Conservation (phyloP, 2,888 invertebrate species). For the Polydrusus tereticollis region DNA sequence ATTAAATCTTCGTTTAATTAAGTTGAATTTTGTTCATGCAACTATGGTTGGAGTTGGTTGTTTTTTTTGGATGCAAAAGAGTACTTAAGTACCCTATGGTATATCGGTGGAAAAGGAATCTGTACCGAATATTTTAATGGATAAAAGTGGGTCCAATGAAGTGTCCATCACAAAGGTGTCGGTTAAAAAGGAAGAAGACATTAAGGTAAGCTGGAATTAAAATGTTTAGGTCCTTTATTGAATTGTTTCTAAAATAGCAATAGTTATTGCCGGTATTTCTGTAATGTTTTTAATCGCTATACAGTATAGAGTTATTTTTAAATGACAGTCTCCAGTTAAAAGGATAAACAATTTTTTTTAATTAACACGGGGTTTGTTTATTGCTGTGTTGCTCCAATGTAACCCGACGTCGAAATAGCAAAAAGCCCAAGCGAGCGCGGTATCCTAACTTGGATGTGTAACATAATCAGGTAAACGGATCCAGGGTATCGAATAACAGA, state of each 20-base stretch:
- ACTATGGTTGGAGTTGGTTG: not conserved
- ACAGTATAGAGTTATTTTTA: not conserved
- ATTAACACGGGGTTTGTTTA: slow-evolving; percentile 35
- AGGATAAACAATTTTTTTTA: slow-evolving; percentile 21
- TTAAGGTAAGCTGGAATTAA: slow-evolving; percentile 73
- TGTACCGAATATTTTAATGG: slow-evolving; percentile 55
- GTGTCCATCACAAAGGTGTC: slow-evolving; percentile 55
- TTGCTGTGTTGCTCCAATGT: slow-evolving; percentile 27
- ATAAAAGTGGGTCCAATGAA: slow-evolving; percentile 55
- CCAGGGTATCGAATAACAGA: slow-evolving; percentile 64
- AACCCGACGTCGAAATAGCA: slow-evolving; percentile 45
- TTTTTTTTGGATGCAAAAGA: not conserved
- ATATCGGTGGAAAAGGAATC: not conserved
- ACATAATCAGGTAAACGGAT: slow-evolving; percentile 61
- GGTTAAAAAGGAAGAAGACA: slow-evolving; percentile 83
- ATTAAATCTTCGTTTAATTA: slow-evolving; percentile 5
- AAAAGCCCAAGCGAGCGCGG: slow-evolving; percentile 54
- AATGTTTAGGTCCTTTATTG: not conserved
- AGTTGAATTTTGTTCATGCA: not conserved
- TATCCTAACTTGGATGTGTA: slow-evolving; percentile 60
- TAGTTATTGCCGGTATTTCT: not conserved
- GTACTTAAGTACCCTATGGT: not conserved
- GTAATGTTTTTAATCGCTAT: not conserved
- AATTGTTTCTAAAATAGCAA: not conserved
- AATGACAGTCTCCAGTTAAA: not conserved